These are phyloP conservation scores for Tokudaia muenninki DNA, from an alignment of 2,797 vertebrate genomes.

Conservation along the genomic window DNA sequence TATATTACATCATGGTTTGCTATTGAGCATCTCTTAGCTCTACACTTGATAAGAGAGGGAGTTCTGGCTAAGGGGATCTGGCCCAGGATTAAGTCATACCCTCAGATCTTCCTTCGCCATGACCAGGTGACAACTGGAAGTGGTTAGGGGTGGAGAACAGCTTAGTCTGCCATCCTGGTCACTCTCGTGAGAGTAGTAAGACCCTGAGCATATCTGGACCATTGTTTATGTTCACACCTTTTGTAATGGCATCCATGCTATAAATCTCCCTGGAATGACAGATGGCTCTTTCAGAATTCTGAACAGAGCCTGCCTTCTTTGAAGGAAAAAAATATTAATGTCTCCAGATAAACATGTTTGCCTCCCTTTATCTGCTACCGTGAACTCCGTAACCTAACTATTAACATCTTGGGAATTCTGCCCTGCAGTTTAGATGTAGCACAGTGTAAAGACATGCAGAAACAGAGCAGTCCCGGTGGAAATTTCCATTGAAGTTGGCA, in stretches of 20 bases:
- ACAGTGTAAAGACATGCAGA: background rate
- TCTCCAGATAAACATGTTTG: constrained; percentile 3
- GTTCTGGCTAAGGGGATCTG: too few species aligned
- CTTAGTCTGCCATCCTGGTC: background rate
- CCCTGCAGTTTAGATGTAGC: background rate
- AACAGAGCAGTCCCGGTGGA: background rate
- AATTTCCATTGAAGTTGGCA: background rate
- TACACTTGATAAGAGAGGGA: background rate
- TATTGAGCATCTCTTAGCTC: background rate
- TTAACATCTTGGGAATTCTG: background rate
- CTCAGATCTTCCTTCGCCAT: background rate
- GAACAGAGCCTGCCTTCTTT: background rate
- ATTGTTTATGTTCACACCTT: background rate
- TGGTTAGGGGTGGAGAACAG: too few species aligned
- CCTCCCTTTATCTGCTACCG: constrained; percentile 12
- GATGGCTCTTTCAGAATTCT: constrained; percentile 25
- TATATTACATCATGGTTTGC: background rate
- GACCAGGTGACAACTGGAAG: background rate
- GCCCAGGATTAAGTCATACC: background rate
- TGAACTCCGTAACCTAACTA: background rate
- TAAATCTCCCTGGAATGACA: background rate
- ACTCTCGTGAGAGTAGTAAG: background rate
- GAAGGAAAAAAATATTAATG: constrained; percentile 16
- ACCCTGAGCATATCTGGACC: background rate
- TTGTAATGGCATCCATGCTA: background rate